Base-by-base conservation (phyloP, 2,888 invertebrate species). In the Zaprionus obscuricornis region DNA sequence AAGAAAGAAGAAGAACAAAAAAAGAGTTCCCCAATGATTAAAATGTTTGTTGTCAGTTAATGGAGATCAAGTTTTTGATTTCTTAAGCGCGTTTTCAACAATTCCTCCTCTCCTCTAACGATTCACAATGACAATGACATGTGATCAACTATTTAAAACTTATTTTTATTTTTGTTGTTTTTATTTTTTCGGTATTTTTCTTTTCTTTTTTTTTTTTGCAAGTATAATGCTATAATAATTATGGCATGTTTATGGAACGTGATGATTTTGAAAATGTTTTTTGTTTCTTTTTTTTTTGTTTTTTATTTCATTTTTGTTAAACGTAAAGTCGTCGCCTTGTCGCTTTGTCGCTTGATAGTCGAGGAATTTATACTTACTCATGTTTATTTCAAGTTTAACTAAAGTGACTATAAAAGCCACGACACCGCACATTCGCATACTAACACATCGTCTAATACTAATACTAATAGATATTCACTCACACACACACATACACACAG, bases 281-380 rank as follows among this genome's bases (percentile, higher is more conserved):
- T 26, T 34, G 34, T n/a, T n/a, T n/a, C n/a, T n/a, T 17, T 7
- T 34, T 3, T n/a, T n/a, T 29, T 29, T 8, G 6, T 11, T 7
- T 29, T 29, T n/a, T 3, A 2, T 13, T 7, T 33, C 14, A 8
- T 34, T 34, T 7, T 34, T 34, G 14, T 34, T 34, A n/a, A 4
- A 24, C 5, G 24, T 24, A n/a, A 37, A 51, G 65, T 43, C 49
- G 56, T 65, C 54, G 67, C 51, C 60, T 52, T 63, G 54, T 36
- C 46, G 57, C 57, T 52, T 36, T 16, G 22, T 1, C 6, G 17
- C 17, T 16, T 16, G 77, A 78, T 78, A 78, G 78, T 39, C 51
- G 60, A 64, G 77, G 77, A 81, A 78, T 78, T 72, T 78, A 22
- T 49, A 64, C 74, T 77, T 77, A 81, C 77, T 81, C 82, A 81